Evolutionary conservation across 30 jellyfish, hydroid and myxozoan species (phyloP), one percentile per base, ranked within the genome.

Genomic region (Cassiopea xamachana): DNA sequence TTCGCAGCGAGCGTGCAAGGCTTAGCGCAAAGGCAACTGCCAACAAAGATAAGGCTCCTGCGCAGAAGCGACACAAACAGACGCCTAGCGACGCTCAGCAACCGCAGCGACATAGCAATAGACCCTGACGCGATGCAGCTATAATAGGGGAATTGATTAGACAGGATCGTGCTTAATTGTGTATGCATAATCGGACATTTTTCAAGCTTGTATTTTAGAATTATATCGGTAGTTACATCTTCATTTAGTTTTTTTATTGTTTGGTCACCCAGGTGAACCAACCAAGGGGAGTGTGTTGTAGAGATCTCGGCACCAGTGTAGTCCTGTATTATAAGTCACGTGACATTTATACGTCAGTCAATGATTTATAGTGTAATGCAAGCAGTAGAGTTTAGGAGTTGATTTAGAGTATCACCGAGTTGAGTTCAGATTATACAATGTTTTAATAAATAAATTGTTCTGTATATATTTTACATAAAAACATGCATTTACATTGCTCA

Each of bases 201-300:
- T 47, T 45, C 49, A 47, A 78, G 73, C 75, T 16, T 47, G 47
- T 50, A 13, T 50, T 48, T 39, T 48, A 19, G 61, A 19, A 13
- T 18, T 14, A 19, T 46, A 78, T 46, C 61, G 61, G 7, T 45
- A 46, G 0, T 13, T 78, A 12, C 73, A 19, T 7, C 4, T 47
- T 8, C 14, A 3, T 18, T 78, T 51, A 19, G 6, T 67, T 5
- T 67, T 19, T 46, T 10, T 46, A 46, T 47, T 46, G 74, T 12
- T 78, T 78, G 73, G 87, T 51, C 75, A 12, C 45, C 74, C 58
- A 49, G 50, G 87, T 78, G 75, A 78, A 78, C 87, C 73, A 78
- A 78, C 17, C 13, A 45, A 1, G 74, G 87, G 87, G 87, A 78
- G 87, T 78, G 87, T 78, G 87, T 78, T 78, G 87, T 47, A 67